These are phyloP conservation scores for Rhodophaea formosa DNA, from an alignment of 2,888 invertebrate genomes.

Conservation along the genomic window DNA sequence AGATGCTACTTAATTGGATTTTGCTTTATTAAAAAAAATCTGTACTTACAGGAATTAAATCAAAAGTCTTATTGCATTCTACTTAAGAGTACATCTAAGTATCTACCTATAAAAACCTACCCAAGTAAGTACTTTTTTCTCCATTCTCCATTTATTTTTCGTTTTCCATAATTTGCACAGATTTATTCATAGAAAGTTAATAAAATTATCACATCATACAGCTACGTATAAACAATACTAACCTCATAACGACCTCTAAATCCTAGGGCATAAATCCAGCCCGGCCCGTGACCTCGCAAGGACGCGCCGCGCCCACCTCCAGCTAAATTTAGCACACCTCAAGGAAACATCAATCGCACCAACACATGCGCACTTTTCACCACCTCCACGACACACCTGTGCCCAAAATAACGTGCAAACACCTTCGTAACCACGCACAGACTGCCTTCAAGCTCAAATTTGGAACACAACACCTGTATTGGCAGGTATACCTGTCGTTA, in stretches of 20 bases:
- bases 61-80: too few species aligned
- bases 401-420: constrained; percentile 32
- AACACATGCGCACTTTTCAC: constrained; percentile 76
- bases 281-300: constrained; percentile 34
- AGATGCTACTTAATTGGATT: too few species aligned
- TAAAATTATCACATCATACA: background rate
- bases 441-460: constrained; percentile 28
- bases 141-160: background rate
- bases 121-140: too few species aligned
- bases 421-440: constrained; percentile 36
- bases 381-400: constrained; percentile 30
- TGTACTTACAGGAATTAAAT: too few species aligned
- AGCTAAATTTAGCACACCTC: constrained; percentile 77
- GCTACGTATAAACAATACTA: background rate
- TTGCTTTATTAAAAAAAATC: too few species aligned
- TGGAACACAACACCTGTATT: constrained; percentile 50
- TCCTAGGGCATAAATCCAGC: constrained; percentile 21
- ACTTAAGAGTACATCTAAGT: too few species aligned
- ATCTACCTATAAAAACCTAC: too few species aligned
- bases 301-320: constrained; percentile 67
- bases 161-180: background rate
- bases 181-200: background rate
- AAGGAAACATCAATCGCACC: constrained; percentile 77
- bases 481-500: constrained; percentile 61
- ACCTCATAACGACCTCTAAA: background rate